A percentile compares a stretch with the other conserved stretches of the same genome.
Evolutionary conservation across 2,888 invertebrate species (phyloP).

Genomic region (Achlya flavicornis): DNA sequence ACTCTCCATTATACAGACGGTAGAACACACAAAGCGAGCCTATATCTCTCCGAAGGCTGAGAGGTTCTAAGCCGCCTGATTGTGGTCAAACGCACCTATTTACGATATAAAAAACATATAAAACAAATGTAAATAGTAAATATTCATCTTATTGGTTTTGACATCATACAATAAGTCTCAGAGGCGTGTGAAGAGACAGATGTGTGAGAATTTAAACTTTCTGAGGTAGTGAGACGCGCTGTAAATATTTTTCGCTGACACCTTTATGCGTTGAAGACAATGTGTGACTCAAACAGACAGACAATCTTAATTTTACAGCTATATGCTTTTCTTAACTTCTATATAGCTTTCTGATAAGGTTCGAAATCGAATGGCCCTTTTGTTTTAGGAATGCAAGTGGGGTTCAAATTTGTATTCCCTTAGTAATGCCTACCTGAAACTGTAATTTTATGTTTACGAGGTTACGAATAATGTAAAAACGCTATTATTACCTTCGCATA

Average conservation of each 20-base stretch:
- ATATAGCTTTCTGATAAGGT: neutral
- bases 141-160: neutral
- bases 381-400: neutral
- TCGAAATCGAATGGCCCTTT: slow-evolving; percentile 16
- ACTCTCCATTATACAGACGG: too few relatives aligned
- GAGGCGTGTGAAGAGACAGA: neutral
- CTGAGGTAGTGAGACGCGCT: slow-evolving; percentile 34
- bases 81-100: too few relatives aligned
- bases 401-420: slow-evolving; percentile 11
- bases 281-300: slow-evolving; percentile 45
- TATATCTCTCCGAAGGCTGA: too few relatives aligned
- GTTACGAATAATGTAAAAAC: slow-evolving; percentile 36
- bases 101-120: too few relatives aligned
- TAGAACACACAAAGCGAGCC: too few relatives aligned
- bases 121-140: too few relatives aligned
- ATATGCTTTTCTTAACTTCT: neutral
- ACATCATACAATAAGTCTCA: neutral
- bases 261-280: slow-evolving; percentile 62
- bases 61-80: too few relatives aligned
- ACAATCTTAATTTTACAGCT: slow-evolving; percentile 8
- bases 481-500: slow-evolving; percentile 26
- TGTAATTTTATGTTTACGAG: slow-evolving; percentile 39
- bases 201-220: neutral
- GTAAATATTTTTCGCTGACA: slow-evolving; percentile 59
- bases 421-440: slow-evolving; percentile 27